Evolutionary conservation across 2,113 vertebrate genomes (phyloP).

Genomic region (Pseudopodoces humilis): DNA sequence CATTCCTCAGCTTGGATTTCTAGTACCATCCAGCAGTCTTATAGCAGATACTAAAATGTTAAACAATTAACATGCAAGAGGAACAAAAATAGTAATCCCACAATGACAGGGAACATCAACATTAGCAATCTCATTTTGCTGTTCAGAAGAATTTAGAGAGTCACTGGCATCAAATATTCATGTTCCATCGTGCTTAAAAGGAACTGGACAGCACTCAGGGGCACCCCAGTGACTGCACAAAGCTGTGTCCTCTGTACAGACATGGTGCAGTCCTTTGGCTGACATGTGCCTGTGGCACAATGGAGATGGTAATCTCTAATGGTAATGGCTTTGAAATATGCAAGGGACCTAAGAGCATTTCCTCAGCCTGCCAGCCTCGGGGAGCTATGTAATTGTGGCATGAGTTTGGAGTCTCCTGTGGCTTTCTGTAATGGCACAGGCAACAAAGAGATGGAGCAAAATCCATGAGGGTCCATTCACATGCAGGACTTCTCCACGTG

Average conservation of each 20-base stretch:
- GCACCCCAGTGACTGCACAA: not conserved
- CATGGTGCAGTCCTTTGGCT: not conserved
- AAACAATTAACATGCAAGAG: not conserved
- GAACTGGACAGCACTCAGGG: not conserved
- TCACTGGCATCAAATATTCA: not conserved
- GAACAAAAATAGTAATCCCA: not conserved
- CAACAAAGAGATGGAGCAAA: not conserved
- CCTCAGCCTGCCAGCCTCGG: not conserved
- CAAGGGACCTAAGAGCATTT: not conserved
- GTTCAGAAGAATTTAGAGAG: not conserved
- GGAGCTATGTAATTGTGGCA: rapidly evolving
- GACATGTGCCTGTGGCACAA: not conserved
- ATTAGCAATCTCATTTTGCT: not conserved
- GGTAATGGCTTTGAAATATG: not conserved
- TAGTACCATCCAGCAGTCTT: not conserved
- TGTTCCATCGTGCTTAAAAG: not conserved
- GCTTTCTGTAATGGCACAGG: not conserved
- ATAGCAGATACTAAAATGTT: not conserved
- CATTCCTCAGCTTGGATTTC: not conserved
- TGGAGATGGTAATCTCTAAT: not conserved
- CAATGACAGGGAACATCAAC: not conserved
- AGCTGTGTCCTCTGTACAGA: not conserved
- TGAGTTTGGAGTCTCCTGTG: not conserved
- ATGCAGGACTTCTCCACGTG: not conserved
- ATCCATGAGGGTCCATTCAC: not conserved